Evolutionary conservation across 2,113 vertebrate species (phyloP).

Genomic region (Coreoperca whiteheadi): DNA sequence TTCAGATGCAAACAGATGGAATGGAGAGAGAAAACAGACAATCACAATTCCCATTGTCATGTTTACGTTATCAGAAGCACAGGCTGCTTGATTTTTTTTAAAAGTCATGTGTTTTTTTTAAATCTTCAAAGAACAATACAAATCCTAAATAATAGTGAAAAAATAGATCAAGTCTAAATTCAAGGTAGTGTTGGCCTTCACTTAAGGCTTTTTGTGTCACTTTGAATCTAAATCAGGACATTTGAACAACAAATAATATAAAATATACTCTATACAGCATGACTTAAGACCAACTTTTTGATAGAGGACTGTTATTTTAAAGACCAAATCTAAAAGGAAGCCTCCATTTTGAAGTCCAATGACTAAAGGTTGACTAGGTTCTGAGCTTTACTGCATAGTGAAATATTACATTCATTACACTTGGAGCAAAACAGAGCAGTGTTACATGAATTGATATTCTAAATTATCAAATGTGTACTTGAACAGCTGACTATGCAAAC

Average conservation of each 20-base stretch:
- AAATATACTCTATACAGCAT: constrained; percentile 31
- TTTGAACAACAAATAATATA: constrained; percentile 15
- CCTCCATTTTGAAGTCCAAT: background rate
- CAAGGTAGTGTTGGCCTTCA: constrained; percentile 57
- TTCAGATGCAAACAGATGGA: background rate
- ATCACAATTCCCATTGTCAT: background rate
- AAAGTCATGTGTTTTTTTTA: constrained; percentile 54
- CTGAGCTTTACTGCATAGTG: constrained; percentile 29
- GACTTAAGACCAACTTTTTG: constrained; percentile 13
- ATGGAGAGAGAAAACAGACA: background rate
- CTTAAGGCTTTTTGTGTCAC: constrained; percentile 19
- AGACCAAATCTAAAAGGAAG: constrained; percentile 17
- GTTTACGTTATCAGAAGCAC: constrained; percentile 5
- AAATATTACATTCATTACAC: constrained; percentile 22
- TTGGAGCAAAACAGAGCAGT: constrained; percentile 20
- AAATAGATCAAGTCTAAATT: constrained; percentile 30
- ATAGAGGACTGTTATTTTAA: background rate
- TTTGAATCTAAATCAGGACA: background rate
- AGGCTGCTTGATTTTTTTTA: constrained; percentile 43
- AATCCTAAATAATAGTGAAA: constrained; percentile 32
- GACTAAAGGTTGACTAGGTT: constrained; percentile 11
- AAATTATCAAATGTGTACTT: background rate
- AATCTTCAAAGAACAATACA: constrained; percentile 47
- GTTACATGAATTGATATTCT: constrained; percentile 10
- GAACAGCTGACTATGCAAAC: constrained; percentile 13